These are phyloP conservation scores for Novumbra hubbsi DNA, from an alignment of 2,797 vertebrate species.

Conservation along the genomic window DNA sequence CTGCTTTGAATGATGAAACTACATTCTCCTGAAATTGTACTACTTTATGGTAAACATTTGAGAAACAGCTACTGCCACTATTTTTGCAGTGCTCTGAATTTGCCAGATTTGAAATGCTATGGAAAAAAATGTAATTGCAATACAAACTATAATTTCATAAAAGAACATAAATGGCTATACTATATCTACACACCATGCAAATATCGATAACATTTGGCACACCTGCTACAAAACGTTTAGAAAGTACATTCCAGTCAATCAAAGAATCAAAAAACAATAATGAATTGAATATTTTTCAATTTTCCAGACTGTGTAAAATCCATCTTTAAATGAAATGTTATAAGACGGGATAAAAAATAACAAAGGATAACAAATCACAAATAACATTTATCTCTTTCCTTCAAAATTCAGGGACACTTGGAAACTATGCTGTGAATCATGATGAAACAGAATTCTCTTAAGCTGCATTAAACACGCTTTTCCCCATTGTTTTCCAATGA, in stretches of 20 bases:
- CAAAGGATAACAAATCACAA: no score
- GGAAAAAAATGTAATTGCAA: neutral
- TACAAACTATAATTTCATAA: neutral
- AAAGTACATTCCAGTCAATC: neutral
- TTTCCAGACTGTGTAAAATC: conserved; percentile 12
- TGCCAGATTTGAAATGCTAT: neutral
- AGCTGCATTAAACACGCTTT: neutral
- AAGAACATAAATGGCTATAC: neutral
- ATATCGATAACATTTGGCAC: neutral
- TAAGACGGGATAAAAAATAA: neutral
- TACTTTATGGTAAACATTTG: neutral
- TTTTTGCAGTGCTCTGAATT: neutral
- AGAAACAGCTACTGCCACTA: neutral
- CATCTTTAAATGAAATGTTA: conserved; percentile 12
- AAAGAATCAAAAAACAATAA: neutral
- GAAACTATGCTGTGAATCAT: neutral
- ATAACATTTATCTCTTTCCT: neutral
- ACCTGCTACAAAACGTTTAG: neutral
- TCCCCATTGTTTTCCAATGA: neutral
- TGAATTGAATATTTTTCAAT: neutral
- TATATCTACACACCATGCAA: neutral
- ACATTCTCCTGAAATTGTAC: neutral
- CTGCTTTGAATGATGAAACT: neutral
- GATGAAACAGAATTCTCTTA: neutral
- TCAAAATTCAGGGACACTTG: neutral